These are phyloP conservation scores for Tursiops truncatus DNA, from an alignment of 2,113 vertebrate species.

Conservation along the genomic window DNA sequence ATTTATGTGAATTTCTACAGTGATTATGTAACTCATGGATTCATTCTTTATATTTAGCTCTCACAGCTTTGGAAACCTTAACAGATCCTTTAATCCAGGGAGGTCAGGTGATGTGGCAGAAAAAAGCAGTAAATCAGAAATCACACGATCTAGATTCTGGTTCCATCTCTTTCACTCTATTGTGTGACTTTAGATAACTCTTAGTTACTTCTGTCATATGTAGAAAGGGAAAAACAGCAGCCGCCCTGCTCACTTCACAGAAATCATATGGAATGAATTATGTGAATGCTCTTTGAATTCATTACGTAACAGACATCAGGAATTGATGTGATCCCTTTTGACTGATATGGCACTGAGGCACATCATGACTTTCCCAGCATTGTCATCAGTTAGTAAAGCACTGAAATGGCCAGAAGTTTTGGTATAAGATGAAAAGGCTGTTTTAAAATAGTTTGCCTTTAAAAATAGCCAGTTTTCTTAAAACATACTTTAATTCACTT, in stretches of 20 bases:
- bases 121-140: background rate
- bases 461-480: constrained; percentile 38
- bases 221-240: background rate
- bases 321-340: background rate
- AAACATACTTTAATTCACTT: constrained; percentile 41
- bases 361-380: background rate
- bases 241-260: background rate
- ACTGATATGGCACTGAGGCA: background rate
- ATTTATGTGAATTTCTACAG: background rate
- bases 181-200: background rate
- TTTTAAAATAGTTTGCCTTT: constrained; percentile 42
- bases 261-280: background rate
- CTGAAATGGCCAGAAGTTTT: background rate
- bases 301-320: background rate
- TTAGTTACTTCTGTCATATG: background rate
- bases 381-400: background rate
- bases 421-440: constrained; percentile 11
- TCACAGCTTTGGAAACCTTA: background rate
- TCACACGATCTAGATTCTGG: background rate
- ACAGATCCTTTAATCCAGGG: background rate
- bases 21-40: background rate
- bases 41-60: constrained; percentile 27
- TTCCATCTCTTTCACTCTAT: background rate
- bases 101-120: background rate
- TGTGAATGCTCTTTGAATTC: background rate